A percentile compares a stretch with the other conserved stretches of the same genome.
Conservation (phyloP, 2,113 vertebrate species). For the Pithys albifrons region DNA sequence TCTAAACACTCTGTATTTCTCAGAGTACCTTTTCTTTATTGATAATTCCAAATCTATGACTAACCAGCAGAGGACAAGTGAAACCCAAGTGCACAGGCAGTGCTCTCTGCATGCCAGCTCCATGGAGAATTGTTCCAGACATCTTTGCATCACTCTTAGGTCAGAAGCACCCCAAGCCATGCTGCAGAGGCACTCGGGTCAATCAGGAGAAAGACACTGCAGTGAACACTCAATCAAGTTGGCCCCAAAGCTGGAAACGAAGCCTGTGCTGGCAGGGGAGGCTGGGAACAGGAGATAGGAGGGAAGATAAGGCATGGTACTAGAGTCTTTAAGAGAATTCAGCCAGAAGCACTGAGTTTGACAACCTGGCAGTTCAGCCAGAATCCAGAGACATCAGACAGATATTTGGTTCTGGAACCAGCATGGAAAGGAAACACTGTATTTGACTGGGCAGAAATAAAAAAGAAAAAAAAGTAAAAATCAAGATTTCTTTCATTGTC, state of each 20-base stretch:
- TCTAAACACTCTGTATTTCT: not conserved
- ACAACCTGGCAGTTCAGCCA: not conserved
- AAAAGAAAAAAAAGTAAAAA: not conserved
- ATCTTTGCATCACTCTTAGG: not conserved
- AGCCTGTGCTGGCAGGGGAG: not conserved
- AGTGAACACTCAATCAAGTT: not conserved
- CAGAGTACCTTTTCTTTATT: not conserved
- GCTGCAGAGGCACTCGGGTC: not conserved
- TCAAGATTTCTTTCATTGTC: not conserved
- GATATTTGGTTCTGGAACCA: not conserved
- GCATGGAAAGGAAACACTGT: not conserved
- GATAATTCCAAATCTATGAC: not conserved
- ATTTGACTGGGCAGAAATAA: not conserved
- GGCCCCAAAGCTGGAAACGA: not conserved
- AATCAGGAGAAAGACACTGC: not conserved
- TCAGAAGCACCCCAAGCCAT: fast-evolving
- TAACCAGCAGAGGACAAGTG: not conserved
- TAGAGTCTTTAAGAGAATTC: not conserved
- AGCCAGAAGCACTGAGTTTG: not conserved
- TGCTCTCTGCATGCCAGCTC: not conserved
- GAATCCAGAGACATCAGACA: not conserved
- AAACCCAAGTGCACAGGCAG: not conserved
- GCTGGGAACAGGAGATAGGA: not conserved
- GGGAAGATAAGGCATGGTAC: not conserved
- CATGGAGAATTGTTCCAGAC: not conserved